These are phyloP conservation scores for Danio aesculapii DNA, from an alignment of 2,797 vertebrate genomes.

Conservation along the genomic window DNA sequence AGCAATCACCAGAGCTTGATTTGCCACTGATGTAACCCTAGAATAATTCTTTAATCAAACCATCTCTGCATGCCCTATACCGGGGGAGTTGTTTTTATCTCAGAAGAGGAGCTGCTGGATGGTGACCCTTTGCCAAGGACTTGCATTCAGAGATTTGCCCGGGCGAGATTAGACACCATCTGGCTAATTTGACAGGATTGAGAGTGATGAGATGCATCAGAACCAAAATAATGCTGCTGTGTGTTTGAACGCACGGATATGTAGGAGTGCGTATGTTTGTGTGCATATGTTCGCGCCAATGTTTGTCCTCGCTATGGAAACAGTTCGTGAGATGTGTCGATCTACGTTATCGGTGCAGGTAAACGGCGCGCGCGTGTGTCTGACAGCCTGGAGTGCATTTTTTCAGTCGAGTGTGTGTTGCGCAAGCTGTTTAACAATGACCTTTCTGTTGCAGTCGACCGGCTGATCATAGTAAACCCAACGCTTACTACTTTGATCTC, in stretches of 20 bases:
- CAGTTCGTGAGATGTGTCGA: not conserved
- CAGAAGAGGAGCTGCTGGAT: constrained; percentile 41
- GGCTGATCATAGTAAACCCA: constrained; percentile 12
- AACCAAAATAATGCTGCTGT: constrained; percentile 11
- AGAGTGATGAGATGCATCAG: constrained; percentile 36
- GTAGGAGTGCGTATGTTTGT: not conserved
- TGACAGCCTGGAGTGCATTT: constrained; percentile 14
- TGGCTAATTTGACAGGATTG: constrained; percentile 58
- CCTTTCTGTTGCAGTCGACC: constrained; percentile 12
- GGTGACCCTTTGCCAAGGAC: constrained; percentile 49
- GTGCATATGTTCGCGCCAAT: not conserved
- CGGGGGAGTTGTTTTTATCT: constrained; percentile 39
- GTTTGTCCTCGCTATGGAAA: not conserved
- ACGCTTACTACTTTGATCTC: constrained; percentile 20
- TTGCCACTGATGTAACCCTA: constrained; percentile 30
- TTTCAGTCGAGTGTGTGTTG: not conserved
- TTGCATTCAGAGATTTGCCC: constrained; percentile 44
- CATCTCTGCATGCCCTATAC: not conserved
- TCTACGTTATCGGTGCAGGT: not conserved
- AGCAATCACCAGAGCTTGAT: not conserved
- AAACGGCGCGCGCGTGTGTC: not conserved
- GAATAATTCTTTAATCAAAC: constrained; percentile 45
- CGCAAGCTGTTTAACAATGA: constrained; percentile 19
- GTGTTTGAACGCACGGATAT: not conserved
- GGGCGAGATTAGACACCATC: constrained; percentile 50